Evolutionary conservation across 1,140 invertebrate species (phyloP).

Genomic region (Trichomalopsis sarcophagae): DNA sequence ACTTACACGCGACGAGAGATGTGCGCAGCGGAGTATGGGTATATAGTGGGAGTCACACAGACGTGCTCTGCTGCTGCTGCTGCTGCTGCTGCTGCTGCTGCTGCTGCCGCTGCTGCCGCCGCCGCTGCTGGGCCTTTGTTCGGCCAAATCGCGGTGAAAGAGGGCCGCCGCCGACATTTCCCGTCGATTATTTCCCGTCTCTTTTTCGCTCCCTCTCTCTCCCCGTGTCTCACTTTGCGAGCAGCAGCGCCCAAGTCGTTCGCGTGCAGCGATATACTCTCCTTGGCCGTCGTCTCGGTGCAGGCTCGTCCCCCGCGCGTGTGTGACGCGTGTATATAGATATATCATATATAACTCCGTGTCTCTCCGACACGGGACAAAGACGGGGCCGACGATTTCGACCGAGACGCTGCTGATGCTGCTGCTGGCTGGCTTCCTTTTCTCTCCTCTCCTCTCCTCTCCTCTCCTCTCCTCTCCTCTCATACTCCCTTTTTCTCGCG

Average conservation of each 20-base stretch:
- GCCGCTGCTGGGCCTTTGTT: conserved; percentile 49
- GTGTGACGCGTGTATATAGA: background rate
- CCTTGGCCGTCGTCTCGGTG: background rate
- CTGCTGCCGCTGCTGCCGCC: background rate
- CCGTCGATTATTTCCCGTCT: conserved; percentile 42
- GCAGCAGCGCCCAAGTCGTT: conserved; percentile 9
- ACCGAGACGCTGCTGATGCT: background rate
- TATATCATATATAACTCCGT: background rate
- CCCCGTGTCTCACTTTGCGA: background rate
- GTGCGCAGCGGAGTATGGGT: background rate
- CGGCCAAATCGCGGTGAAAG: conserved; percentile 47
- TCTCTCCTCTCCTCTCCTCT: background rate
- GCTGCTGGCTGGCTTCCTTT: background rate
- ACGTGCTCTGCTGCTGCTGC: conserved; percentile 4
- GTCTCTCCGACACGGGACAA: background rate
- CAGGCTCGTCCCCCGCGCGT: background rate
- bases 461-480: background rate
- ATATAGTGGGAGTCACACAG: background rate
- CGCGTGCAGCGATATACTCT: background rate
- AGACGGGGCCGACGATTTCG: background rate
- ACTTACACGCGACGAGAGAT: background rate
- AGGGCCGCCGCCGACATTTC: conserved; percentile 50
- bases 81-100: background rate
- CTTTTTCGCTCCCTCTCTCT: conserved; percentile 9
- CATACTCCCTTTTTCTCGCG: background rate